These are phyloP conservation scores for Apamea monoglypha DNA, from an alignment of 2,888 invertebrate species.

Conservation along the genomic window DNA sequence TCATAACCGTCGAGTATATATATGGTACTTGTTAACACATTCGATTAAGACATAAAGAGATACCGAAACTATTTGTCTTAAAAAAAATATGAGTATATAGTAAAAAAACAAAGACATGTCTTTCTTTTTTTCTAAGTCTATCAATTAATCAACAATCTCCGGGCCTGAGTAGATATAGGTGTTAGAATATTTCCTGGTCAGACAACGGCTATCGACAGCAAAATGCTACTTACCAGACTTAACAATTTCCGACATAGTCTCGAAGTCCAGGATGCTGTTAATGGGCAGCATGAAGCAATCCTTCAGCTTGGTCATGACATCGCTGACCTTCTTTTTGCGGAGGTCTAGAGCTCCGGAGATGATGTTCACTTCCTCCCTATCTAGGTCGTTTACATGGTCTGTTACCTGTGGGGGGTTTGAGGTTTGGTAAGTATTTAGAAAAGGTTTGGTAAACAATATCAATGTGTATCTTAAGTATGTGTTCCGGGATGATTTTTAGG, in stretches of 20 bases:
- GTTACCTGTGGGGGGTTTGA: slow-evolving; percentile 91
- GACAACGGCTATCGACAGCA: no score
- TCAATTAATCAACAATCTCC: no score
- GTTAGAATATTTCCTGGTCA: no score
- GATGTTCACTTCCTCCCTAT: slow-evolving; percentile 98
- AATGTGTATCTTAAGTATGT: neutral
- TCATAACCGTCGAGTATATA: no score
- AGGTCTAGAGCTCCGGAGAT: slow-evolving; percentile 94
- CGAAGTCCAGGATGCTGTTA: slow-evolving; percentile 97
- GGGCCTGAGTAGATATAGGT: no score
- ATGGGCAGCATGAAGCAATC: slow-evolving; percentile 99
- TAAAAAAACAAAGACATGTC: no score
- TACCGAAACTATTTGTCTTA: no score
- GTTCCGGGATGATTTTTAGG: neutral
- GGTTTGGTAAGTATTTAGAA: no score
- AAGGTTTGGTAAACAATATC: neutral
- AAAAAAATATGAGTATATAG: no score
- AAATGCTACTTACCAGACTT: slow-evolving; percentile 92
- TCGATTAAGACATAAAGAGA: no score
- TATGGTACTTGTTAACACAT: no score
- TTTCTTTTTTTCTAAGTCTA: no score
- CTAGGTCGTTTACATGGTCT: slow-evolving; percentile 96
- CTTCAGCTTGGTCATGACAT: slow-evolving; percentile 99
- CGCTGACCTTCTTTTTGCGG: slow-evolving; percentile 93
- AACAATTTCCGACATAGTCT: slow-evolving; percentile 99